Evolutionary conservation across 2,797 vertebrate genomes (phyloP), one percentile per base, ranked within the genome.

Genomic region (Neosilurus hyrtlii): DNA sequence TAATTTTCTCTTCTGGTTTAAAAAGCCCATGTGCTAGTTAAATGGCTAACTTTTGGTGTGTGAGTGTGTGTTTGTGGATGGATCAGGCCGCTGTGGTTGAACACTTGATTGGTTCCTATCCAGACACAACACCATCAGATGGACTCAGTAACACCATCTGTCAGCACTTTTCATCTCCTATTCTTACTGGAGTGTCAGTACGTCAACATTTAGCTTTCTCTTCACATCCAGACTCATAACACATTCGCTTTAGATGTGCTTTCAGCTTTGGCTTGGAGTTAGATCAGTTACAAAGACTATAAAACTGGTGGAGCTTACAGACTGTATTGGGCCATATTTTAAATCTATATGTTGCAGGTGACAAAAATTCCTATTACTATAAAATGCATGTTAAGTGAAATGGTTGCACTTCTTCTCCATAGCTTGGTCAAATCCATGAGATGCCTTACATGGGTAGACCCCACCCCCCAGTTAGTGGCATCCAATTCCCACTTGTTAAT

Each of bases 261-360:
- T 52, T 51, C 35, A 79, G 62, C n/a, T 16, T 8, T 76, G 72
- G 26, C 65, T 71, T 37, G 14, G 30, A 81, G 65, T 71, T 57
- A 52, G 56, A 77, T 84, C 79, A 54, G 77, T 81, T 63, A 11
- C 4, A 62, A 76, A 26, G 54, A 70, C 54, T 54, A 61, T 59
- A 75, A 62, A 61, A 49, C 37, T 51, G 43, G 22, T 24, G 20
- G 9, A 70, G 35, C 37, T 80, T 54, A 75, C 10, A n/a, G 22
- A 73, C 82, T 73, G 57, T 16, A 5, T 35, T 83, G 68, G 30
- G 54, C 77, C 62, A 52, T 75, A 26, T 68, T 84, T 84, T 12
- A 4, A 84, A 74, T 66, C 20, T 20, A 2, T 62, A 30, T 65
- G 30, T 66, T 61, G 16, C 54, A 63, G 10, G 43, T 62, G 54